These are phyloP conservation scores for Hymenopus coronatus DNA, from an alignment of 2,888 invertebrate genomes.

Conservation along the genomic window DNA sequence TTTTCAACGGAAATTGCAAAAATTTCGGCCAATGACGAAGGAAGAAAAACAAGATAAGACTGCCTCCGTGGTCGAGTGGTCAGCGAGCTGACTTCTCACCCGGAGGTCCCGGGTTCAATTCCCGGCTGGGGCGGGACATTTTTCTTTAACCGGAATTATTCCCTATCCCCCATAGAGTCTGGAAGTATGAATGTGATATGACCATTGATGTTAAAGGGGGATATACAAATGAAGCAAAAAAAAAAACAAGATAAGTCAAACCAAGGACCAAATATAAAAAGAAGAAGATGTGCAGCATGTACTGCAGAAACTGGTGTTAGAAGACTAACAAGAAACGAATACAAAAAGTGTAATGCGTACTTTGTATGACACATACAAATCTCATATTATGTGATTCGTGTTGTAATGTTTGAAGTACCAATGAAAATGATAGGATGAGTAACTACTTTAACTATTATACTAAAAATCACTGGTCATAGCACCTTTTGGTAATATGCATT, in stretches of 20 bases:
- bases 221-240: background rate
- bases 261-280: background rate
- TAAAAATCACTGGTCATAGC: no score
- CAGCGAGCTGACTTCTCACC: no score
- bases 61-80: no score
- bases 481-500: no score
- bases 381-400: background rate
- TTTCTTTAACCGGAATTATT: no score
- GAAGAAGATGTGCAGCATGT: background rate
- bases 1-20: conserved; percentile 25
- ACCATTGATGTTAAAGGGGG: no score
- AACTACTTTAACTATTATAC: no score
- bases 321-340: conserved; percentile 30
- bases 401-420: background rate
- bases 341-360: conserved; percentile 15
- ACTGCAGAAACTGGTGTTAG: conserved; percentile 27
- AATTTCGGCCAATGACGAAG: conserved; percentile 9
- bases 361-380: conserved; percentile 31
- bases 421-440: no score
- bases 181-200: no score
- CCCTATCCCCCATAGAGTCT: no score
- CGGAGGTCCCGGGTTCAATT: no score
- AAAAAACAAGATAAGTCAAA: background rate
- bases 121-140: no score
- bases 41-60: background rate